Evolutionary conservation across 2,113 vertebrate species (phyloP).

Genomic region (Thunnus maccoyii): DNA sequence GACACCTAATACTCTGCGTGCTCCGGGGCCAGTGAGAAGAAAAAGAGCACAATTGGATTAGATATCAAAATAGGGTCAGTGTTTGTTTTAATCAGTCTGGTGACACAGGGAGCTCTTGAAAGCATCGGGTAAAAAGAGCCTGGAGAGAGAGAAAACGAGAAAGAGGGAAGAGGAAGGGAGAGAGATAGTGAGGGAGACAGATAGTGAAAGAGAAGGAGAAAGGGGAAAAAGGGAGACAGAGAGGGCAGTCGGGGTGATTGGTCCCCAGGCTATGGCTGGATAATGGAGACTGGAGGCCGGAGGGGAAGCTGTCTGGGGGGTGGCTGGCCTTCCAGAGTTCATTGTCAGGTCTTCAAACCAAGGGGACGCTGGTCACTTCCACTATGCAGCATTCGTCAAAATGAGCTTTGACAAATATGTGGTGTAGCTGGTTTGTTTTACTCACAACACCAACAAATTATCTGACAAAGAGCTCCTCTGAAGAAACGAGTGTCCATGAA

Average conservation of each 20-base stretch:
- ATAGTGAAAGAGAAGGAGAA: constrained; percentile 67
- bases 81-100: constrained; percentile 94
- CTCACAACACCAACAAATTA: constrained; percentile 17
- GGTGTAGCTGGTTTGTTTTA: constrained; percentile 25
- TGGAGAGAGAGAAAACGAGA: constrained; percentile 74
- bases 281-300: constrained; percentile 73
- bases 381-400: constrained; percentile 19
- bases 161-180: constrained; percentile 35
- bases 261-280: constrained; percentile 76
- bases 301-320: constrained; percentile 78
- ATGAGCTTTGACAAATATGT: constrained; percentile 30
- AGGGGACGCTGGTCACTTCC: constrained; percentile 64
- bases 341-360: constrained; percentile 77
- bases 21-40: constrained; percentile 84
- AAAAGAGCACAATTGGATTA: constrained; percentile 91
- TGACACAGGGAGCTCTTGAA: constrained; percentile 90
- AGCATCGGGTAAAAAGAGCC: constrained; percentile 77
- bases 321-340: constrained; percentile 80
- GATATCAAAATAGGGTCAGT: constrained; percentile 91
- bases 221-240: constrained; percentile 66
- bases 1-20: constrained; percentile 88
- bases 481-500: constrained; percentile 27
- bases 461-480: constrained; percentile 10
- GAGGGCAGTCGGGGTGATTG: constrained; percentile 79
- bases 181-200: constrained; percentile 52